Percentiles rank a stretch among this genome's conserved stretches.
These are phyloP conservation scores for Malacosoma neustria DNA, from an alignment of 2,888 invertebrate species.

Conservation along the genomic window DNA sequence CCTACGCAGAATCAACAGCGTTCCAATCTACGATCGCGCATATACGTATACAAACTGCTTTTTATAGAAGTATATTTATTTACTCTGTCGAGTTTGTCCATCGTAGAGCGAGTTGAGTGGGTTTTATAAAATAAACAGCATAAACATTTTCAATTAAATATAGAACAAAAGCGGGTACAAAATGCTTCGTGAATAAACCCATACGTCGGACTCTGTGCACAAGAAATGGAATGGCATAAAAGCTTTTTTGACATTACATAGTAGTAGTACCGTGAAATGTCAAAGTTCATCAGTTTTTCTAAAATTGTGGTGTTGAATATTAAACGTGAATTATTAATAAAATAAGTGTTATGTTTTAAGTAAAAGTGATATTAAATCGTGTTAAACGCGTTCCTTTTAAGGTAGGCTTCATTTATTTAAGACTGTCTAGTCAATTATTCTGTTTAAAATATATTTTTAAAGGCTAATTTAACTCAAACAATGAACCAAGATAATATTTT, in stretches of 20 bases:
- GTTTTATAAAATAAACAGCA: not conserved
- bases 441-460: too few species aligned
- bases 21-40: constrained; percentile 47
- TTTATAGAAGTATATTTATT: constrained; percentile 23
- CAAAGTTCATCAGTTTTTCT: constrained; percentile 52
- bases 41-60: constrained; percentile 11
- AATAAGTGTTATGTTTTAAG: not conserved
- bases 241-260: constrained; percentile 38
- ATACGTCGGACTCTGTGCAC: constrained; percentile 5
- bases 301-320: constrained; percentile 1
- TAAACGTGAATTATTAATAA: not conserved
- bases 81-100: constrained; percentile 13
- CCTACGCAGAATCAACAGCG: constrained; percentile 47
- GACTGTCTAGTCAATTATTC: too few species aligned
- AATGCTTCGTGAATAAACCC: too few species aligned
- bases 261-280: constrained; percentile 37
- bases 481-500: too few species aligned
- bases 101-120: constrained; percentile 4
- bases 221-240: constrained; percentile 43
- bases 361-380: not conserved
- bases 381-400: not conserved
- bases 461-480: too few species aligned
- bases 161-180: too few species aligned
- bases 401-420: not conserved
- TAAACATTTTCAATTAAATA: too few species aligned